A percentile compares a stretch with the other conserved stretches of the same genome.
Conservation (phyloP, 2,888 invertebrate genomes). For the Eupeodes luniger region DNA sequence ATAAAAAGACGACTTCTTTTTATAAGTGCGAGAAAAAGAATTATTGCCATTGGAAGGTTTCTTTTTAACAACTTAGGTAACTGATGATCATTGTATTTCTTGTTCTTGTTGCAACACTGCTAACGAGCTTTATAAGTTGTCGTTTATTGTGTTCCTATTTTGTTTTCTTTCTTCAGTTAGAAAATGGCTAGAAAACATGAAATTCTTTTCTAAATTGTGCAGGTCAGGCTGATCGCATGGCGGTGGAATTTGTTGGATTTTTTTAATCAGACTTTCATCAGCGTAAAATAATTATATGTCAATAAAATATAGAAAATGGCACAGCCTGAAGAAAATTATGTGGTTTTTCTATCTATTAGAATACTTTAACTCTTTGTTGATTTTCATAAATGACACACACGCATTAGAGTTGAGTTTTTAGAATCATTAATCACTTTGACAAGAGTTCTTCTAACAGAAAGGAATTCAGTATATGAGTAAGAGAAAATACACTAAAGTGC, state of each 20-base stretch:
- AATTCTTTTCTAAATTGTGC: slow-evolving; percentile 28
- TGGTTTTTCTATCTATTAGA: no score
- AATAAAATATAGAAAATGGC: no score
- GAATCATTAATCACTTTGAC: no score
- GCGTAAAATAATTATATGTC: no score
- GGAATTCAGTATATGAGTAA: no score
- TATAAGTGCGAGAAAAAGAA: not conserved
- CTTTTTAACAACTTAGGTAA: slow-evolving; percentile 5
- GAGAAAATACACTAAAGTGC: no score
- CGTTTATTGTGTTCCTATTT: not conserved
- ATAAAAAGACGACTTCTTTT: slow-evolving; percentile 10
- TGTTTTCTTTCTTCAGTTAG: not conserved
- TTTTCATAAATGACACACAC: no score
- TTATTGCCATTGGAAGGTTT: slow-evolving; percentile 9
- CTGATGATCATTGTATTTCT: slow-evolving; percentile 9
- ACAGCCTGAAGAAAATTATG: no score
- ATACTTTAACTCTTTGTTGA: no score
- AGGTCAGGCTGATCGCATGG: slow-evolving; percentile 15
- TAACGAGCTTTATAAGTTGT: slow-evolving; percentile 1
- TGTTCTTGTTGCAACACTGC: slow-evolving; percentile 1
- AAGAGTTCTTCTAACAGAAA: no score
- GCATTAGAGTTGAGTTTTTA: no score
- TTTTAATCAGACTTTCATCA: no score
- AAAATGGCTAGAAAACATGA: not conserved
- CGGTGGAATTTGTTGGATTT: not conserved